These are phyloP conservation scores for Cremastinae sp. DNA, from an alignment of 2,888 invertebrate species.

Conservation along the genomic window DNA sequence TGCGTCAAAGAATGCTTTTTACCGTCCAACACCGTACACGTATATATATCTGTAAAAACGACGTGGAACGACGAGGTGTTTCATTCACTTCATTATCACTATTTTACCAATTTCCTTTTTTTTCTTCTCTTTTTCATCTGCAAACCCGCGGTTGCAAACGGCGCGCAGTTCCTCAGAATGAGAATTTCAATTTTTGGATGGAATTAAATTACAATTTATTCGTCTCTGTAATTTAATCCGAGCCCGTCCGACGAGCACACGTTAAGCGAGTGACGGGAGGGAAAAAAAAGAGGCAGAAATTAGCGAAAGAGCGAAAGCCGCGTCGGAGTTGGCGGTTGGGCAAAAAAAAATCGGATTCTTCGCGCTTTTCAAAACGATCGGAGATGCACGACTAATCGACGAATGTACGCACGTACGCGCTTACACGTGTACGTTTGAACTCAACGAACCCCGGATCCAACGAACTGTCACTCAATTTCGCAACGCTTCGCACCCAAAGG, in stretches of 20 bases:
- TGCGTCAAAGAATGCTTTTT: neutral
- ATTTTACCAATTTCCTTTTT: neutral
- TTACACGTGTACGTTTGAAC: slow-evolving; percentile 7
- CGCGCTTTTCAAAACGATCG: slow-evolving; percentile 50
- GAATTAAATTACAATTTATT: slow-evolving; percentile 5
- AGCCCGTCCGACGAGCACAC: slow-evolving; percentile 41
- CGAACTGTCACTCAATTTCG: slow-evolving; percentile 62
- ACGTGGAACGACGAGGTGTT: neutral
- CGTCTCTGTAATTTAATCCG: slow-evolving; percentile 23
- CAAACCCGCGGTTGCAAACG: neutral
- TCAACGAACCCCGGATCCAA: slow-evolving; percentile 44
- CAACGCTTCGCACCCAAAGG: slow-evolving; percentile 60
- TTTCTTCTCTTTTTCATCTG: neutral
- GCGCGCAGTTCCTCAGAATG: slow-evolving; percentile 7
- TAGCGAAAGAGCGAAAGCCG: slow-evolving; percentile 27
- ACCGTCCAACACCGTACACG: neutral
- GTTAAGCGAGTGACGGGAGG: slow-evolving; percentile 15
- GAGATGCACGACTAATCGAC: slow-evolving; percentile 58
- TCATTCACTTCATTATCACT: neutral
- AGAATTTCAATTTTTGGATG: slow-evolving; percentile 8
- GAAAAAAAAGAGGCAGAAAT: slow-evolving; percentile 27
- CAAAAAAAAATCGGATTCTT: slow-evolving; percentile 39
- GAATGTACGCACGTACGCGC: slow-evolving; percentile 13
- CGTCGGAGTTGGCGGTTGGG: neutral
- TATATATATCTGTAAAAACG: neutral